Base-by-base conservation (phyloP, 2,797 vertebrate species). In the Periophthalmus magnuspinnatus region DNA sequence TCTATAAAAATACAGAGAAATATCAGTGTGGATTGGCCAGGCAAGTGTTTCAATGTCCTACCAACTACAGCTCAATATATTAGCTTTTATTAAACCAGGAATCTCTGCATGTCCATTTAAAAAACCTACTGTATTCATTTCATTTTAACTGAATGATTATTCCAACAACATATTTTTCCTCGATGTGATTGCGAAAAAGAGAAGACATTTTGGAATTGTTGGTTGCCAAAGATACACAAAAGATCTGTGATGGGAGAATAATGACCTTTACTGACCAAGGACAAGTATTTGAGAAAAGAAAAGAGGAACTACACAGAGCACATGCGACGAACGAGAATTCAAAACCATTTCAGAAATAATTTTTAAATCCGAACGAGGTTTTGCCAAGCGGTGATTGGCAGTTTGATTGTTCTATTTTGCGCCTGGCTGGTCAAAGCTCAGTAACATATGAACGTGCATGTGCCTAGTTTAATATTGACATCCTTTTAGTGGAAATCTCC, bases 371-470 rank as follows among this genome's bases (percentile, higher is more conserved):
- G 79, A 82, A 78, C 73, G 67, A 62, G 78, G 70, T 70, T 84
- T 81, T 69, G 85, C 82, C 74, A 67, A 84, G 80, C 84, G 81
- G 89, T 93, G 91, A 93, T 85, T 93, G 93, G 93, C 89, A 83
- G 87, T 79, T 77, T 87, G 90, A 91, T 92, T 92, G 89, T 92
- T 93, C 90, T 87, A 92, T 94, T 94, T 93, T 92, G 92, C 93
- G 92, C 87, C 89, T 93, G 92, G 93, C 89, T 94, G 92, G 91
- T 88, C 92, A 93, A 87, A 91, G 91, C 89, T 89, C 87, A 91
- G 85, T 89, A 93, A 91, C 90, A 91, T 82, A 82, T 91, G 86
- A 88, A 86, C 78, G 78, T 82, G 84, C 85, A 85, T 86, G 89
- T 89, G 84, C 73, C 84, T 71, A 32, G 72, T 75, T 86, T 83